Base-by-base conservation (phyloP, 2,888 invertebrate species). In the Synergus itoensis region DNA sequence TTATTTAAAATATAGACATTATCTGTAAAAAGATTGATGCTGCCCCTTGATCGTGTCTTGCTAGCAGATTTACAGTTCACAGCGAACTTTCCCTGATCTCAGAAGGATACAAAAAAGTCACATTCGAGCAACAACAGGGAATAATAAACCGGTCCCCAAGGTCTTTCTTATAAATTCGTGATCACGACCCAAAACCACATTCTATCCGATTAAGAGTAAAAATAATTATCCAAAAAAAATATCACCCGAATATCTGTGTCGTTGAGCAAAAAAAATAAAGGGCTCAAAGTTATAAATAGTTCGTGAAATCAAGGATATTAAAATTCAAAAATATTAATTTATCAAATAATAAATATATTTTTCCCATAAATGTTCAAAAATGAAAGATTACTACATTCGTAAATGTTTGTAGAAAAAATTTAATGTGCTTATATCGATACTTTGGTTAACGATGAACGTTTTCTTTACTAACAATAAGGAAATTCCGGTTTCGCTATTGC, bases 121-220 rank as follows among this genome's bases (percentile, higher is more conserved):
- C 81, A 83, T 82, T 80, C 79, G 79, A 82, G 80, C 77, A 21
- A 80, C 79, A 81, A 81, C 79, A 79, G 75, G 78, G 69, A 77
- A 82, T 79, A 79, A 77, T 78, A 82, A 84, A 83, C 84, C 84
- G 84, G 84, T 84, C 83, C 60, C 81, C 84, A 84, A 84, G 84
- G 84, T 83, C 76, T 81, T 81, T 80, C 80, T 78, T 81, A 78
- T 53, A 53, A 80, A 82, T 77, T 76, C 78, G 73, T 64, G 77
- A 80, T 21, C 21, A 21, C 7, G 28, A 18, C 73, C 48, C 48
- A 73, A 73, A 53, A 36, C 73, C n/a, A 53, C 53, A 73, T 73
- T 73, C 73, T 53, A 53, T 48, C 8, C 53, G 16, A 28, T 73
- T 16, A 21, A 7, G 1, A 16, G 28, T 28, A 28, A 28, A 36